Evolutionary conservation across 2,797 vertebrate genomes (phyloP).

Genomic region (Picus viridis): DNA sequence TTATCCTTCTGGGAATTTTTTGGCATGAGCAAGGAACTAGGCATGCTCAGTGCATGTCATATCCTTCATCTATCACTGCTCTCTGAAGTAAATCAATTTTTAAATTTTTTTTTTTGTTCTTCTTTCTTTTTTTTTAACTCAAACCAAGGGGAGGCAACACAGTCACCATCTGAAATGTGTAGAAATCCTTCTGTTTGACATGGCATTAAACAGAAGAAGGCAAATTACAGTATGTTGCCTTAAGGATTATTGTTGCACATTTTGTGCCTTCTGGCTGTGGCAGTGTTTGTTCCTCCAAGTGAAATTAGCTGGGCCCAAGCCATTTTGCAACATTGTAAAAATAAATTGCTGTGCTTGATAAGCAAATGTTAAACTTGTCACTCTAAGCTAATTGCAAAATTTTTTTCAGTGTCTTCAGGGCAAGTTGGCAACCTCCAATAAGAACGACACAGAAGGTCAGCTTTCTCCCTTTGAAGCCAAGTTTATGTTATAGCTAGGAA

Average conservation of each 20-base stretch:
- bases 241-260: slow-evolving; percentile 76
- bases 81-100: slow-evolving; percentile 81
- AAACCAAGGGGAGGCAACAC: slow-evolving; percentile 78
- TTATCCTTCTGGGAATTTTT: slow-evolving; percentile 88
- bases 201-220: slow-evolving; percentile 78
- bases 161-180: slow-evolving; percentile 77
- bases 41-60: slow-evolving; percentile 89
- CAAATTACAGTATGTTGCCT: slow-evolving; percentile 66
- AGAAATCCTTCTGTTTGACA: slow-evolving; percentile 83
- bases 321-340: slow-evolving; percentile 77
- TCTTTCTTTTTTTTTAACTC: slow-evolving; percentile 58
- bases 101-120: slow-evolving; percentile 18
- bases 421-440: slow-evolving; percentile 48
- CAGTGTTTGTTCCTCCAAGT: slow-evolving; percentile 66
- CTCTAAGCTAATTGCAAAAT: slow-evolving; percentile 67
- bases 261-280: slow-evolving; percentile 78
- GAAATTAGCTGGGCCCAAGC: slow-evolving; percentile 69
- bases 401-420: slow-evolving; percentile 66
- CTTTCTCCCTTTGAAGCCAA: slow-evolving; percentile 63
- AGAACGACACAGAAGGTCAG: slow-evolving; percentile 32
- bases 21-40: slow-evolving; percentile 85
- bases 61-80: slow-evolving; percentile 87
- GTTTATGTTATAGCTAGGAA: slow-evolving; percentile 53
- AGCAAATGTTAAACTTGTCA: slow-evolving; percentile 76
- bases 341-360: slow-evolving; percentile 76